A percentile compares a stretch with the other conserved stretches of the same genome.
Conservation (phyloP, 2,888 invertebrate genomes). For the Lepidochitona cinerea region DNA sequence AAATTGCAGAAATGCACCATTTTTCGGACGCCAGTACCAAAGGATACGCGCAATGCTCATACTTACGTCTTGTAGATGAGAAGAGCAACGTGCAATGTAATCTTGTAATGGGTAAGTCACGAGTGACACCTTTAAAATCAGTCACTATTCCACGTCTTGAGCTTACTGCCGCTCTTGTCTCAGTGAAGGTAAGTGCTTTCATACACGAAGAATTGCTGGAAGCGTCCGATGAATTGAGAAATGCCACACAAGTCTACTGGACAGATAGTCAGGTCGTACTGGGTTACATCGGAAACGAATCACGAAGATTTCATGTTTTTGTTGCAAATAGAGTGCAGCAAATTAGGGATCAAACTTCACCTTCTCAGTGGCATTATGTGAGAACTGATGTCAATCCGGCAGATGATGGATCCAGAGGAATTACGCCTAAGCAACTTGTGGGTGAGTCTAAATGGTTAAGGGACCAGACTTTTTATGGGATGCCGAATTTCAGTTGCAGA, state of each 20-base stretch:
- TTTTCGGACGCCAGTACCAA: slow-evolving; percentile 24
- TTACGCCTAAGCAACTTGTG: slow-evolving; percentile 9
- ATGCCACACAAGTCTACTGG: slow-evolving; percentile 18
- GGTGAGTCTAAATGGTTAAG: slow-evolving; percentile 13
- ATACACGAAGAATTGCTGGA: slow-evolving; percentile 17
- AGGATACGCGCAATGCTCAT: slow-evolving; percentile 14
- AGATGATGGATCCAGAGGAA: slow-evolving; percentile 27
- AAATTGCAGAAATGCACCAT: slow-evolving; percentile 15
- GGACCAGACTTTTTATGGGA: slow-evolving; percentile 26
- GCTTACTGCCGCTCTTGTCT: slow-evolving; percentile 22
- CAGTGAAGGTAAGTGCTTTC: slow-evolving; percentile 16
- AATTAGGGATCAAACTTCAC: slow-evolving; percentile 19
- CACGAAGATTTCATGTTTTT: slow-evolving; percentile 21
- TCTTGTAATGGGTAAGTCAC: slow-evolving; percentile 23
- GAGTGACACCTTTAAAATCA: slow-evolving; percentile 28
- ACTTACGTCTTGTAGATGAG: slow-evolving; percentile 5
- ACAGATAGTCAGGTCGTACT: slow-evolving; percentile 29
- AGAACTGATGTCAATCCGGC: slow-evolving; percentile 24
- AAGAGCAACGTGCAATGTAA: slow-evolving; percentile 18
- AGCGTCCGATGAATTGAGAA: slow-evolving; percentile 8
- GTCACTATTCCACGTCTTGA: slow-evolving; percentile 24
- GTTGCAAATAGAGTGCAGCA: slow-evolving; percentile 29
- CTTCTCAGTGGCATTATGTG: slow-evolving; percentile 29
- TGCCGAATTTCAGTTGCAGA: too few species aligned
- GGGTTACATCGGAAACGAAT: slow-evolving; percentile 27